These are phyloP conservation scores for Galagoides demidoff DNA, from an alignment of 2,797 vertebrate species.

Conservation along the genomic window DNA sequence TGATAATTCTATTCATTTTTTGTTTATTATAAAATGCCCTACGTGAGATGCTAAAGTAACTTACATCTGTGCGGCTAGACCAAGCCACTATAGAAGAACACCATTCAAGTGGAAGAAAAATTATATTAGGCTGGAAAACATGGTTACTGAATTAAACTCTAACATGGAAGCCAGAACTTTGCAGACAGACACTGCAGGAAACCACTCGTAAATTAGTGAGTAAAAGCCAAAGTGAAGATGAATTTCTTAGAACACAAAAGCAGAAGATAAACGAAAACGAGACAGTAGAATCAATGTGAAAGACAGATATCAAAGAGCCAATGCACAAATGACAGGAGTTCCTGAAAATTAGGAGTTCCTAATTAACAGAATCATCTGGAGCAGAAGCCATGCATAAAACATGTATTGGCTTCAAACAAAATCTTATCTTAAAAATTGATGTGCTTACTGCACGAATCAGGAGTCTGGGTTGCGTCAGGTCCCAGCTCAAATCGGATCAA, in stretches of 20 bases:
- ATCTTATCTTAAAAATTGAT: background rate
- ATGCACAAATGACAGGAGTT: background rate
- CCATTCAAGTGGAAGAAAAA: background rate
- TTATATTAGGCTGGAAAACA: background rate
- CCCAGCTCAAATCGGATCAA: background rate
- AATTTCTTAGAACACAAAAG: conserved; percentile 76
- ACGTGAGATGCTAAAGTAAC: background rate
- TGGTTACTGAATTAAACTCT: background rate
- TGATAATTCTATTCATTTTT: background rate
- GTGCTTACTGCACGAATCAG: background rate
- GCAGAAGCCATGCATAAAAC: background rate
- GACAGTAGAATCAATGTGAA: conserved; percentile 58
- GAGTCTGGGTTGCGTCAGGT: background rate
- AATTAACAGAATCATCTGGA: conserved; percentile 20
- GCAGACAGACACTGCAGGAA: background rate
- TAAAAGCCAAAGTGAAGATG: conserved; percentile 59
- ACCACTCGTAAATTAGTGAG: conserved; percentile 21
- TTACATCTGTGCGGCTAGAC: background rate
- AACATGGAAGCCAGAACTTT: conserved; percentile 51
- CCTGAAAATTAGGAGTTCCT: no score
- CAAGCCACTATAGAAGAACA: background rate
- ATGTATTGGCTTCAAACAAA: background rate
- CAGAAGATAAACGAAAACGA: conserved; percentile 72
- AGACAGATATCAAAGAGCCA: conserved; percentile 52
- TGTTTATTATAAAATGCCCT: background rate